Evolutionary conservation across 2,797 vertebrate genomes (phyloP).

Genomic region (Stomatorhinus walkeri): DNA sequence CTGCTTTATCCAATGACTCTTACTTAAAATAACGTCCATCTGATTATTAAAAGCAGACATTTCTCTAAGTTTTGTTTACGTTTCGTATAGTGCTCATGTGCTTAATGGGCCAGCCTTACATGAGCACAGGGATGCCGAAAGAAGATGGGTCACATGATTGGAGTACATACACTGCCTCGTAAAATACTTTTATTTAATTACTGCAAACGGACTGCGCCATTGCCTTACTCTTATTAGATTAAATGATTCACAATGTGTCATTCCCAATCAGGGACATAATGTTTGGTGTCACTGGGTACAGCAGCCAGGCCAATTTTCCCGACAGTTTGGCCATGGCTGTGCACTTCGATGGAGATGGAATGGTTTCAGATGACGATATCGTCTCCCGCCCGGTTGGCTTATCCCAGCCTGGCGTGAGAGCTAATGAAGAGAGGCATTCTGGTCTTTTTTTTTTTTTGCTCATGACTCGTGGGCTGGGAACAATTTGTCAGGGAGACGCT

Average conservation of each 20-base stretch:
- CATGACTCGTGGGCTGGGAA: slow-evolving; percentile 80
- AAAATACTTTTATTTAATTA: neutral
- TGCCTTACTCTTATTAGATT: slow-evolving; percentile 2
- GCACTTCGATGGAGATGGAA: slow-evolving; percentile 52
- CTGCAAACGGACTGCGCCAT: neutral
- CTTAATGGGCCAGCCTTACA: slow-evolving; percentile 41
- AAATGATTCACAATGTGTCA: slow-evolving; percentile 6
- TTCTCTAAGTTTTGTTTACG: slow-evolving; percentile 40
- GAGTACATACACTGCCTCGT: neutral
- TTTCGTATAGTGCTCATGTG: slow-evolving; percentile 41
- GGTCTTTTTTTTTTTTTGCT: slow-evolving; percentile 24
- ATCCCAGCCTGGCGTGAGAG: slow-evolving; percentile 69
- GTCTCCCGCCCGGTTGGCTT: slow-evolving; percentile 57
- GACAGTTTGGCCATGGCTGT: neutral
- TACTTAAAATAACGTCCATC: slow-evolving; percentile 52
- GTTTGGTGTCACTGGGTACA: neutral
- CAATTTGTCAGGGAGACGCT: slow-evolving; percentile 94
- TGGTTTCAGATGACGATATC: slow-evolving; percentile 57
- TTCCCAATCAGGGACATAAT: neutral
- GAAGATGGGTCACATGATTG: neutral
- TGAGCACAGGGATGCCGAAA: slow-evolving; percentile 27
- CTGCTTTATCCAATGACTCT: slow-evolving; percentile 51
- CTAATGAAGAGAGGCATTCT: slow-evolving; percentile 97
- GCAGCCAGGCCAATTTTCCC: neutral
- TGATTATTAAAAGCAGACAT: slow-evolving; percentile 51